Evolutionary conservation across 2,888 invertebrate genomes (phyloP).

Genomic region (Julus scandinavius): DNA sequence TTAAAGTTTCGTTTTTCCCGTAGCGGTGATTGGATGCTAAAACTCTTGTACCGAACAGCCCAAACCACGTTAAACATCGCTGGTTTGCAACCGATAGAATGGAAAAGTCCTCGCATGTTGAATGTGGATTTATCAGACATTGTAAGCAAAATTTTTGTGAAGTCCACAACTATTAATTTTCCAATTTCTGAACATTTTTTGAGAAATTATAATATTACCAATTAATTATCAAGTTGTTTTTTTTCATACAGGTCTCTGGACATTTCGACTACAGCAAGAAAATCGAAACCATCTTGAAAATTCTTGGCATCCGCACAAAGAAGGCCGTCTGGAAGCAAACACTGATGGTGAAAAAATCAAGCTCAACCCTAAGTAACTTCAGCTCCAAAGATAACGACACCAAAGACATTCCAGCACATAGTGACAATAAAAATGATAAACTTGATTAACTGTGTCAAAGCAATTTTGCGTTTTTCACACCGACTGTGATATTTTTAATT

Average conservation of each 20-base stretch:
- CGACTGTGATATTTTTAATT: too few species aligned
- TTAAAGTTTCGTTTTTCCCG: background rate
- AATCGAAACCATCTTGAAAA: conserved; percentile 69
- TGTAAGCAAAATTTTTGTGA: conserved; percentile 60
- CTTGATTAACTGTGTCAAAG: too few species aligned
- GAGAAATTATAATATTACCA: too few species aligned
- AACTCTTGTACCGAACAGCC: conserved; percentile 74
- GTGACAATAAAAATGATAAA: too few species aligned
- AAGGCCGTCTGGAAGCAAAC: background rate
- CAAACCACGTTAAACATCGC: conserved; percentile 73
- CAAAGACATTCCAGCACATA: background rate
- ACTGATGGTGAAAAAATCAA: background rate
- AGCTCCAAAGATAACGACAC: background rate
- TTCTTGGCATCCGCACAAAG: conserved; percentile 65
- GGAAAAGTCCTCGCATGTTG: conserved; percentile 69
- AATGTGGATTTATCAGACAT: conserved; percentile 73
- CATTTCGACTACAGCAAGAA: conserved; percentile 73
- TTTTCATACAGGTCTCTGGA: conserved; percentile 66
- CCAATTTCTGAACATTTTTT: too few species aligned
- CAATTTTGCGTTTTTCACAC: too few species aligned
- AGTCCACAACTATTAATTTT: too few species aligned
- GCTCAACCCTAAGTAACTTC: background rate
- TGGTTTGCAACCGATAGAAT: conserved; percentile 71
- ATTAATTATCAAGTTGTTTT: background rate
- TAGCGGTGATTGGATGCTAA: conserved; percentile 74